phyloP scores from a whole-genome alignment of 1,140 invertebrate species.

The Hesperophylax magnus region DNA sequence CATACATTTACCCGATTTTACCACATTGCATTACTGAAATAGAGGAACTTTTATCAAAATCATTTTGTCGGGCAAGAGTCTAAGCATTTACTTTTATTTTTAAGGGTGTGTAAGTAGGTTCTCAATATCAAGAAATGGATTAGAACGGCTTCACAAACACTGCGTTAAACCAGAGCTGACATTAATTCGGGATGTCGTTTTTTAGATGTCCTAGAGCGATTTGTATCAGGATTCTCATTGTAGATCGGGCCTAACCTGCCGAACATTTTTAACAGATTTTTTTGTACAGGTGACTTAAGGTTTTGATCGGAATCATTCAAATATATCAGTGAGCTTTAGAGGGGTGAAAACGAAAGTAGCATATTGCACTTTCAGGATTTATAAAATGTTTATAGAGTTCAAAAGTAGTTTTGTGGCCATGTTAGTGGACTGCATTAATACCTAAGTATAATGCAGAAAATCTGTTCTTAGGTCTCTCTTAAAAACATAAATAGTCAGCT shows the following conservation, averaged over 20 bases:
- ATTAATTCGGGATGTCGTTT: conserved; percentile 49
- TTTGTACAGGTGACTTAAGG: neutral
- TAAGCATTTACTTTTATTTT: neutral
- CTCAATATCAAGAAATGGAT: neutral
- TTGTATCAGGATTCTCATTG: conserved; percentile 41
- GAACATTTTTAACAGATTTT: neutral
- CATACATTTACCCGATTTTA: neutral
- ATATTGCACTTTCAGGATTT: no score
- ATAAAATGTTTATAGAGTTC: no score
- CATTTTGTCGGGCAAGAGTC: neutral
- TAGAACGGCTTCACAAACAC: conserved; percentile 38
- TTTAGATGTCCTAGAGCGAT: conserved; percentile 34
- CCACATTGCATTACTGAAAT: neutral
- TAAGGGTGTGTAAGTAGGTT: conserved; percentile 9
- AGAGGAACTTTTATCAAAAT: neutral
- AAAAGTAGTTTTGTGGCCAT: no score
- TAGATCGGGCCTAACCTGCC: neutral
- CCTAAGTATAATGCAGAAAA: no score
- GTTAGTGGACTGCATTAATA: no score
- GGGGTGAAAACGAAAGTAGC: no score
- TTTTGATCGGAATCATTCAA: no score
- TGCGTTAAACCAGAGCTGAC: conserved; percentile 42
- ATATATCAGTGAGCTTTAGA: no score
- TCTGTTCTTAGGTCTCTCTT: no score
- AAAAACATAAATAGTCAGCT: no score